phyloP scores from a whole-genome alignment of 2,797 vertebrate genomes.

The Hypotaenidia philippensis region DNA sequence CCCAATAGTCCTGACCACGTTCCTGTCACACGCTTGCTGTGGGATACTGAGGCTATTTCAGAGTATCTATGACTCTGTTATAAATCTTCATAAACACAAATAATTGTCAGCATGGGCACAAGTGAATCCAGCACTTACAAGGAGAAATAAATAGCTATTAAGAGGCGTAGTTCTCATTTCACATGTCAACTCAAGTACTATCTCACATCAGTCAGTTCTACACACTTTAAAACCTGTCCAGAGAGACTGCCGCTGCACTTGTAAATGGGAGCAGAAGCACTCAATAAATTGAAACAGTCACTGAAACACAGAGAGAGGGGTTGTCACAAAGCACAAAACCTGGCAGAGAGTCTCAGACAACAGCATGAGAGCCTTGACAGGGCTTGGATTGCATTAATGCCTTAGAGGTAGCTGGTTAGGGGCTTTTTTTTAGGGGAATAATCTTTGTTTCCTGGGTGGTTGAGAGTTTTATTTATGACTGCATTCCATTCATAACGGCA shows the following conservation, averaged over 20 bases:
- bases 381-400: not conserved
- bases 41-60: constrained; percentile 1
- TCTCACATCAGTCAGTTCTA: not conserved
- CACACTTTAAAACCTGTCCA: not conserved
- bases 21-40: not conserved
- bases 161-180: not conserved
- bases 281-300: not conserved
- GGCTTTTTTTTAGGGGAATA: not conserved
- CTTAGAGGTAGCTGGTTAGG: not conserved
- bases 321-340: not conserved
- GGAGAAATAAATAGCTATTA: constrained; percentile 20
- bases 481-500: not conserved
- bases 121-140: constrained; percentile 3
- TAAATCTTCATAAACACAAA: constrained; percentile 25
- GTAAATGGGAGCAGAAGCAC: not conserved
- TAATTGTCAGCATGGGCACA: not conserved
- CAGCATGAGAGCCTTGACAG: not conserved
- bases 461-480: not conserved
- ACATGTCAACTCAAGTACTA: not conserved
- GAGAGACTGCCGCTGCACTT: not conserved
- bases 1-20: not conserved
- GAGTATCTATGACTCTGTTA: not conserved
- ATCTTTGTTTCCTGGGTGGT: not conserved
- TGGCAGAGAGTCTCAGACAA: not conserved
- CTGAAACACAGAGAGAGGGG: not conserved